Evolutionary conservation across 2,113 vertebrate species (phyloP).

Genomic region (Nymphicus hollandicus): DNA sequence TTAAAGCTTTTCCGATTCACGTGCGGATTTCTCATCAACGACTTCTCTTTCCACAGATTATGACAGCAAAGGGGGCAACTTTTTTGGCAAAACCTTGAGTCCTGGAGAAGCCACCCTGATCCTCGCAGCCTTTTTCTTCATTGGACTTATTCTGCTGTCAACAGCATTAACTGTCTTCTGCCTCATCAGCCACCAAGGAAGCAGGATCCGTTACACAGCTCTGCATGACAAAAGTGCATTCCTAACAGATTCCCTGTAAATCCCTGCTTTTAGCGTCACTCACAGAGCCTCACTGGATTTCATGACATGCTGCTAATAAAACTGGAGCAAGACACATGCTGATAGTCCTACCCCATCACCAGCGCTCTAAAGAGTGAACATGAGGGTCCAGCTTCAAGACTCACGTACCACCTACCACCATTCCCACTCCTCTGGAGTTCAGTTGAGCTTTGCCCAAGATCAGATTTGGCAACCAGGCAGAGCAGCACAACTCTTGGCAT

Average conservation of each 20-base stretch:
- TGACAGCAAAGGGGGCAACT: conserved; percentile 9
- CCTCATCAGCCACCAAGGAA: conserved; percentile 28
- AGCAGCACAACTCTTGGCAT: not conserved
- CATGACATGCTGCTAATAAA: not conserved
- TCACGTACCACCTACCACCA: not conserved
- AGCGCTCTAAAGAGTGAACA: not conserved
- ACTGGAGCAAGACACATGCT: not conserved
- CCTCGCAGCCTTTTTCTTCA: conserved; percentile 53
- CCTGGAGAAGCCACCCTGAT: conserved; percentile 58
- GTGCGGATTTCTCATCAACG: not conserved
- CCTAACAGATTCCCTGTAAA: conserved; percentile 63
- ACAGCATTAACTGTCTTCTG: conserved; percentile 10
- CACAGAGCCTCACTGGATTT: not conserved
- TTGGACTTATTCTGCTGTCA: conserved; percentile 65
- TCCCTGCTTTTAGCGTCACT: not conserved
- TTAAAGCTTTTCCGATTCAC: not conserved
- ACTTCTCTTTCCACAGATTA: conserved; percentile 46
- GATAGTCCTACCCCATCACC: not conserved
- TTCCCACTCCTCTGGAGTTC: not conserved
- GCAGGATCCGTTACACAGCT: conserved; percentile 48
- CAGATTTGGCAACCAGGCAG: not conserved
- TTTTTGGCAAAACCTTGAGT: conserved; percentile 67
- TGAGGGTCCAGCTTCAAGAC: not conserved
- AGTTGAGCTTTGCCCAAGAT: not conserved
- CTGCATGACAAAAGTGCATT: conserved; percentile 63